phyloP scores from a whole-genome alignment of 2,888 invertebrate genomes.

The Allolobophora icterica region DNA sequence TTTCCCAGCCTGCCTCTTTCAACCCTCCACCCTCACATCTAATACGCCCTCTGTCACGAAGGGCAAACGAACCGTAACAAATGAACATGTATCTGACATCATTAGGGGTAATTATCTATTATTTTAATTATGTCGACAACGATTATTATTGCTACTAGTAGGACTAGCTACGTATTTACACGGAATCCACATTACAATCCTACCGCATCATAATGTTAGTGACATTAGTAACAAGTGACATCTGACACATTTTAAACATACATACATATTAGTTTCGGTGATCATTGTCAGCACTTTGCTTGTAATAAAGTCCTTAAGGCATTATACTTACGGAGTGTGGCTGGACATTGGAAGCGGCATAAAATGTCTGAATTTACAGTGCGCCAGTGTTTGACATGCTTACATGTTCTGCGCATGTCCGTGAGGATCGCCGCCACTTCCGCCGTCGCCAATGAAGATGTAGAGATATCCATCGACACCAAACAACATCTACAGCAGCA shows the following conservation, averaged over 20 bases:
- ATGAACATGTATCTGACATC: not conserved
- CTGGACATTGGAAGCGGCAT: not conserved
- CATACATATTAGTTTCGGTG: no score
- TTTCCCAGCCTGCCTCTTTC: not conserved
- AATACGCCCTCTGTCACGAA: not conserved
- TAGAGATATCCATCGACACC: constrained; percentile 60
- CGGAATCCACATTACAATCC: no score
- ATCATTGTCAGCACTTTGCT: not conserved
- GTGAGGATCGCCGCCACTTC: constrained; percentile 57
- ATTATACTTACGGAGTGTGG: not conserved
- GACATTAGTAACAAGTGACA: no score
- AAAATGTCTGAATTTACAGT: not conserved
- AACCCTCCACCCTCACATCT: not conserved
- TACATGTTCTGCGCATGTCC: constrained; percentile 58
- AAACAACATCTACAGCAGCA: constrained; percentile 56
- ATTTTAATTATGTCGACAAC: not conserved
- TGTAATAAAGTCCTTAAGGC: not conserved
- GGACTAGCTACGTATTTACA: no score
- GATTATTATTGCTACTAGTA: no score
- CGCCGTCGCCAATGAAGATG: constrained; percentile 61
- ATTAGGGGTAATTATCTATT: not conserved
- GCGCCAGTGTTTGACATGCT: constrained; percentile 42
- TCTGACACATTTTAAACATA: no score
- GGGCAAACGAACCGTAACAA: not conserved
- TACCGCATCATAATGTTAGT: no score